Evolutionary conservation across 2,888 invertebrate genomes (phyloP).

Genomic region (Thumatha senex): DNA sequence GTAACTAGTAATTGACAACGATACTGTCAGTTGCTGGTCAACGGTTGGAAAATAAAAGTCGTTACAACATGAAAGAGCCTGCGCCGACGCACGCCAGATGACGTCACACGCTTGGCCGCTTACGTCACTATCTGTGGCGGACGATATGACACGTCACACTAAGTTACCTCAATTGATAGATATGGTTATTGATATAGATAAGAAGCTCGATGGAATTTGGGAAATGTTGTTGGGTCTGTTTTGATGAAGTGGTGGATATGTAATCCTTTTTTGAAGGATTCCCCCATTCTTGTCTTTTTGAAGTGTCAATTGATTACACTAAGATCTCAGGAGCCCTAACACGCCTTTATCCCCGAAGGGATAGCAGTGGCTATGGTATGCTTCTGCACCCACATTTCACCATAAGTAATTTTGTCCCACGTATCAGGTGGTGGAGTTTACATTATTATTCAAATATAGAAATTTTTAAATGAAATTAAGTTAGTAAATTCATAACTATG

Average conservation of each 20-base stretch:
- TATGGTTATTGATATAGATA: not conserved
- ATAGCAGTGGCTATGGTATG: too few species aligned
- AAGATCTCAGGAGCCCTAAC: too few species aligned
- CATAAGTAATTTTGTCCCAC: too few species aligned
- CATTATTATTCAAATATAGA: too few species aligned
- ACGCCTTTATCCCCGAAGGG: too few species aligned
- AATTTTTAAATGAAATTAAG: too few species aligned
- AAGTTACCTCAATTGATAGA: not conserved
- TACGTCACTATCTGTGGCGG: slow-evolving; percentile 8
- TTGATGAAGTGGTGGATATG: not conserved
- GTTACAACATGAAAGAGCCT: slow-evolving; percentile 22
- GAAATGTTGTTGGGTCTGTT: not conserved
- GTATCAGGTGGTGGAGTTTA: too few species aligned
- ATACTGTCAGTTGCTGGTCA: not conserved
- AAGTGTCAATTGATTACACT: too few species aligned
- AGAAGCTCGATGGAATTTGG: not conserved
- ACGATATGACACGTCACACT: slow-evolving; percentile 1
- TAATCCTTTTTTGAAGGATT: not conserved
- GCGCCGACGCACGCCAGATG: slow-evolving; percentile 30
- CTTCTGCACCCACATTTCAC: too few species aligned
- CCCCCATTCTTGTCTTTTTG: too few species aligned
- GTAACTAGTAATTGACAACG: too few species aligned
- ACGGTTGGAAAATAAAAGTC: not conserved
- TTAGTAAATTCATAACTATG: too few species aligned
- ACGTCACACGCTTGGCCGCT: slow-evolving; percentile 27